These are phyloP conservation scores for Ormyrus thymus DNA, from an alignment of 2,888 invertebrate species.

Conservation along the genomic window DNA sequence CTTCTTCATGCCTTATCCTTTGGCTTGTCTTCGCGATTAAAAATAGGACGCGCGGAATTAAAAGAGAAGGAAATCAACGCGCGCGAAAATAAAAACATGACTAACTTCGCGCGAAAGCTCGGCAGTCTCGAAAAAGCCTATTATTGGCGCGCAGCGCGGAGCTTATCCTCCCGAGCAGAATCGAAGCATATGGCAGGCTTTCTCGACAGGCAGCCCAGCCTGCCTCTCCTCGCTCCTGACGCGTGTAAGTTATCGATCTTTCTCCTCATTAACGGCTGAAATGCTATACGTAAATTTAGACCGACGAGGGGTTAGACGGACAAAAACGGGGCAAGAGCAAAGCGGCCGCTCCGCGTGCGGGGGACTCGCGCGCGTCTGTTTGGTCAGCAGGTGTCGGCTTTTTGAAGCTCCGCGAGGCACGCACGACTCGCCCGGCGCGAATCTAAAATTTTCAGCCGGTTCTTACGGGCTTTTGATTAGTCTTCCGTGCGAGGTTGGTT, in stretches of 20 bases:
- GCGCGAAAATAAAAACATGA: constrained; percentile 35
- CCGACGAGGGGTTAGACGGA: background rate
- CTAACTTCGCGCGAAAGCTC: background rate
- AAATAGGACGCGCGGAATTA: constrained; percentile 31
- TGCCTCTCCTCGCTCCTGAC: background rate
- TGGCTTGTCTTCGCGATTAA: background rate
- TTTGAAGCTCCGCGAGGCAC: background rate
- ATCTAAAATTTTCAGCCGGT: too few relatives aligned
- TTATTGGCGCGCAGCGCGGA: background rate
- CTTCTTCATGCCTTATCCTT: too few relatives aligned
- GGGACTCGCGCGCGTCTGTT: background rate
- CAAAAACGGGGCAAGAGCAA: constrained; percentile 19
- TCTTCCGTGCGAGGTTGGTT: too few relatives aligned
- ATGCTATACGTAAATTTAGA: constrained; percentile 27
- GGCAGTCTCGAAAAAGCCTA: background rate
- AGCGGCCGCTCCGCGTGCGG: background rate
- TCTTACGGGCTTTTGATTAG: too few relatives aligned
- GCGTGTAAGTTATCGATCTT: constrained; percentile 37
- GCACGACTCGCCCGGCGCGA: too few relatives aligned
- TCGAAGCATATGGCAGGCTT: background rate
- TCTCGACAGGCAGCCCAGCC: background rate
- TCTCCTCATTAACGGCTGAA: background rate
- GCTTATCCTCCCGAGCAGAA: background rate
- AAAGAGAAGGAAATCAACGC: constrained; percentile 2
- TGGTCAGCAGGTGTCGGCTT: constrained; percentile 27